Evolutionary conservation across 2,797 vertebrate genomes (phyloP).

Genomic region (Anguilla pacifica): DNA sequence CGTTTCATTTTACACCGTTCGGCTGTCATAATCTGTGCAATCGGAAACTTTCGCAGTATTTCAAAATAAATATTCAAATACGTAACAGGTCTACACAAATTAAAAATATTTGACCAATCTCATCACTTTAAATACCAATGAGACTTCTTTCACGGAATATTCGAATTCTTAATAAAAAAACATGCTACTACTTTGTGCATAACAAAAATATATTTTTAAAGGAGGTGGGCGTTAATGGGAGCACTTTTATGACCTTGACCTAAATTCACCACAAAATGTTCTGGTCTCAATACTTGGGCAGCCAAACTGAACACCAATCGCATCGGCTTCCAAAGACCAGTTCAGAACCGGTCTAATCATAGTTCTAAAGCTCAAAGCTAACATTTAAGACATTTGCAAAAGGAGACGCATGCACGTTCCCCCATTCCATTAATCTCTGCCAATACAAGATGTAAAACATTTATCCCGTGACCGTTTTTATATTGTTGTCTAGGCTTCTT

Average conservation of each 20-base stretch:
- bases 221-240: background rate
- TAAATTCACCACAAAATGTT: background rate
- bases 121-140: constrained; percentile 19
- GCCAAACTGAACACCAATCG: constrained; percentile 52
- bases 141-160: background rate
- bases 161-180: constrained; percentile 21
- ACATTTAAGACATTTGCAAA: constrained; percentile 45
- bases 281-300: constrained; percentile 20
- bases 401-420: constrained; percentile 41
- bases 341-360: constrained; percentile 26
- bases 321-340: constrained; percentile 44
- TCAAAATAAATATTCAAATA: background rate
- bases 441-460: constrained; percentile 48
- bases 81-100: background rate
- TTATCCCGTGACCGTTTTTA: constrained; percentile 47
- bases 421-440: constrained; percentile 52
- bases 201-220: background rate
- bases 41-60: background rate
- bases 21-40: background rate
- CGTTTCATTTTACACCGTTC: background rate
- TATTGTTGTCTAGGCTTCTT: constrained; percentile 36
- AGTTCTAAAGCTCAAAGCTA: constrained; percentile 36
- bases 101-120: constrained; percentile 5
- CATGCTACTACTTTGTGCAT: background rate
- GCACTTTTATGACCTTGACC: constrained; percentile 1